Evolutionary conservation across 2,888 invertebrate species (phyloP).

Genomic region (Lathronympha strigana): DNA sequence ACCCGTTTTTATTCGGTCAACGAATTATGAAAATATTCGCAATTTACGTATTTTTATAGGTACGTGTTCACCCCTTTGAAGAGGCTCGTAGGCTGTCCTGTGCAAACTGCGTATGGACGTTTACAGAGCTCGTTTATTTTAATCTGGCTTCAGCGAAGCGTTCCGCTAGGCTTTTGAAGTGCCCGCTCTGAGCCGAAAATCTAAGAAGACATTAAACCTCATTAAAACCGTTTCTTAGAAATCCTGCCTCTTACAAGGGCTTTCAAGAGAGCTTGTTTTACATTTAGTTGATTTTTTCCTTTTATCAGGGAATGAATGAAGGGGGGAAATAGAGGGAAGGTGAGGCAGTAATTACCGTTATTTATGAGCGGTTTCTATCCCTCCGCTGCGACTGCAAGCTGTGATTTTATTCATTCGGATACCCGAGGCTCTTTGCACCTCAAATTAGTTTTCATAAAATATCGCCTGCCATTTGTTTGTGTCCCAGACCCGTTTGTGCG

Average conservation of each 20-base stretch:
- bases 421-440: slow-evolving; percentile 76
- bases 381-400: slow-evolving; percentile 75
- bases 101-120: slow-evolving; percentile 59
- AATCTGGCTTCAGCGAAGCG: slow-evolving; percentile 51
- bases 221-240: slow-evolving; percentile 56
- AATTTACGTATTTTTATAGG: slow-evolving; percentile 10
- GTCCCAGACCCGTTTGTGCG: slow-evolving; percentile 61
- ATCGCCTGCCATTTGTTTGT: slow-evolving; percentile 72
- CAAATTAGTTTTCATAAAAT: slow-evolving; percentile 80
- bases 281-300: slow-evolving; percentile 54
- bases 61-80: slow-evolving; percentile 29
- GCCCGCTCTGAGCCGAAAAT: slow-evolving; percentile 46
- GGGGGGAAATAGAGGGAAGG: slow-evolving; percentile 53
- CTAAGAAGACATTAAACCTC: slow-evolving; percentile 55
- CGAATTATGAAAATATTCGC: slow-evolving; percentile 21
- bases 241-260: slow-evolving; percentile 46
- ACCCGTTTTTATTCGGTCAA: slow-evolving; percentile 21
- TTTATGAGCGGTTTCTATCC: slow-evolving; percentile 78
- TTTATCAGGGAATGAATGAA: slow-evolving; percentile 61
- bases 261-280: slow-evolving; percentile 53
- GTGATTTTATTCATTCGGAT: slow-evolving; percentile 79
- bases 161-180: slow-evolving; percentile 51
- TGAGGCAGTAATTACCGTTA: slow-evolving; percentile 73
- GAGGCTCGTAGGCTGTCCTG: slow-evolving; percentile 43
- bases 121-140: slow-evolving; percentile 55